Evolutionary conservation across 2,888 invertebrate species (phyloP), one percentile per base, ranked within the genome.

Genomic region (Nomada lathburiana): DNA sequence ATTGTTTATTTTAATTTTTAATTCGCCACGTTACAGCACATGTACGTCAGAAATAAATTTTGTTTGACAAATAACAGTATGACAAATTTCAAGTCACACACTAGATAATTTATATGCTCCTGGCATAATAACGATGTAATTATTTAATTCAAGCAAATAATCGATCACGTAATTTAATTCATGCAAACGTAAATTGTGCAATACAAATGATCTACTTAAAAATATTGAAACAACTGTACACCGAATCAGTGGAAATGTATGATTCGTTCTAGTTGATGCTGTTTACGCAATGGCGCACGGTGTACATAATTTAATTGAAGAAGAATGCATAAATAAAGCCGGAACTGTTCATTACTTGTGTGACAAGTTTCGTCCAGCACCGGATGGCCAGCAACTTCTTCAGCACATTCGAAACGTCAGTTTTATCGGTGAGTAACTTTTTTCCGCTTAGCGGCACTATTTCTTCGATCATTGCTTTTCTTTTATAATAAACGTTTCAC

Each of bases 241-340:
- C 7, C 11, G 47, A 47, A 16, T 47, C 1, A 9, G 2, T 36
- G 7, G 9, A 20, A 7, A 42, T 9, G 10, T 76, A 84, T 76
- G 78, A 64, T 77, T 57, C 83, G 80, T 91, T 92, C 16, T 94
- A 94, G 96, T 97, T 76, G 97, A 97, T 92, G 97, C 97, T 0
- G 97, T 97, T 0, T 97, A 96, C 89, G 96, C 97, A 0, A 95
- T 97, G 92, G 97, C 97, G 0, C 95, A 96, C 90, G 96, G 96
- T 0, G 94, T 97, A 26, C 96, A 97, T 91, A 95, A 95, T 80
- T 94, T 96, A 89, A 95, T 96, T 70, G 93, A 93, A 29, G 96
- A 96, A 84, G 93, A 95, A 68, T 97, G 97, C 91, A 92, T 93
- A 50, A 86, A 86, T 36, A 92, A 91, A 36, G 83, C 80, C 13